Base-by-base conservation (phyloP, 2,113 vertebrate species). In the Oxyura jamaicensis region DNA sequence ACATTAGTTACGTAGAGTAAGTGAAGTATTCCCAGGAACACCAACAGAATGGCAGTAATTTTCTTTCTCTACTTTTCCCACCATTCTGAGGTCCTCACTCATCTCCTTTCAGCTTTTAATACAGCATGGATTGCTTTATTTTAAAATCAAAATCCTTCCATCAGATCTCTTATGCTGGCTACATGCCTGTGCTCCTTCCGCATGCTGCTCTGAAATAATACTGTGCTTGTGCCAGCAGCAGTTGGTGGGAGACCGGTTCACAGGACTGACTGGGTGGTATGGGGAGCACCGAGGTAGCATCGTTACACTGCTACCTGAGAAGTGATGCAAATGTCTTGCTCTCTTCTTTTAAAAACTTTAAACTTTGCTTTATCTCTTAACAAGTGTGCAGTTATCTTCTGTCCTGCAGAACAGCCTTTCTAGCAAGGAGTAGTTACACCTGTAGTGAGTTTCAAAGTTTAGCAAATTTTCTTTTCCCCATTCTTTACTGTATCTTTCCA, bases 11-110 rank as follows among this genome's bases (percentile, higher is more conserved):
- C 7, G 3, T 13, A 91, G 83, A 81, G 39, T 17, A 86, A 93
- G n/a, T 23, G 56, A 86, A 93, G 53, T 84, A 69, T 95, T 95
- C 66, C 69, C 87, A 93, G 58, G 53, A 88, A 82, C 69, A 91
- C 39, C 77, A 79, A 55, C 28, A 93, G 62, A 84, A 93, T 25
- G 13, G 23, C 39, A 90, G 36, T 88, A 26, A 81, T 93, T 93
- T 90, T 81, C 62, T 71, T 90, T 23, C 35, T 68, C 10, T 89
- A 33, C 26, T 72, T 93, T 87, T 6, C 88, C 86, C 78, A 91
- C 86, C 36, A 28, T 92, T 95, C 83, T 84, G 68, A 55, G 82
- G 68, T 84, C 68, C 69, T 93, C 41, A 11, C 35, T 62, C 10
- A 48, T 86, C 44, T 84, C 41, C 31, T 76, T 93, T 91, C 74